These are phyloP conservation scores for Eugnorisma glareosa DNA, from an alignment of 2,888 invertebrate genomes.

Conservation along the genomic window DNA sequence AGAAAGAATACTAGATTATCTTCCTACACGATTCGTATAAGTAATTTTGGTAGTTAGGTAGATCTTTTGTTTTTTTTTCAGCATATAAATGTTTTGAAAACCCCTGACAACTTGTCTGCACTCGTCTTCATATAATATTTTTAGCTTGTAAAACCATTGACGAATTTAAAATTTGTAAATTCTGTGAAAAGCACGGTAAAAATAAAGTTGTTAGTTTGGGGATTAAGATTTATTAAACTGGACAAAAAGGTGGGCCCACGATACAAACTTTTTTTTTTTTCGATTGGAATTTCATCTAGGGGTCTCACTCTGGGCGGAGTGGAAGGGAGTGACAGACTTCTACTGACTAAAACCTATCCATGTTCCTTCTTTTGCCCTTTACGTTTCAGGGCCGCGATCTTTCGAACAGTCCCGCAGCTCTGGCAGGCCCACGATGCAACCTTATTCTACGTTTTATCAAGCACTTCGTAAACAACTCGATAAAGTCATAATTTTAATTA, in stretches of 20 bases:
- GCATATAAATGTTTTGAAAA: not conserved
- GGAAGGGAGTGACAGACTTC: too few relatives aligned
- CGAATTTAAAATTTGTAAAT: not conserved
- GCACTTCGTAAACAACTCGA: conserved; percentile 42
- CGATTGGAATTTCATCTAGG: too few relatives aligned
- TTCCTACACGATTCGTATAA: conserved; percentile 12
- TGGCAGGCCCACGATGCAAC: not conserved
- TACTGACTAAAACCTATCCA: too few relatives aligned
- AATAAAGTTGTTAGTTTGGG: not conserved
- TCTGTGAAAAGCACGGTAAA: not conserved
- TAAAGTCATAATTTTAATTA: conserved; percentile 57
- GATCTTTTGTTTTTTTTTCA: not conserved
- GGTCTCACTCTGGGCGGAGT: too few relatives aligned
- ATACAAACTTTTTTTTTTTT: too few relatives aligned
- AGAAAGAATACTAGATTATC: not conserved
- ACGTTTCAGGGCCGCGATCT: too few relatives aligned
- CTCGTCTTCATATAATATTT: not conserved
- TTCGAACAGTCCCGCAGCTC: too few relatives aligned
- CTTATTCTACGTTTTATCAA: conserved; percentile 3
- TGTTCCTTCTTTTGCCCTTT: too few relatives aligned
- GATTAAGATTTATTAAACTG: too few relatives aligned
- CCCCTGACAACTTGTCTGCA: not conserved
- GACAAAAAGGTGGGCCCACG: too few relatives aligned
- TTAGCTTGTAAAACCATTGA: not conserved
- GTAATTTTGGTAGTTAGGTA: not conserved